Evolutionary conservation across 2,888 invertebrate species (phyloP), one percentile per base, ranked within the genome.

Genomic region (Ennomos fuscantarius): DNA sequence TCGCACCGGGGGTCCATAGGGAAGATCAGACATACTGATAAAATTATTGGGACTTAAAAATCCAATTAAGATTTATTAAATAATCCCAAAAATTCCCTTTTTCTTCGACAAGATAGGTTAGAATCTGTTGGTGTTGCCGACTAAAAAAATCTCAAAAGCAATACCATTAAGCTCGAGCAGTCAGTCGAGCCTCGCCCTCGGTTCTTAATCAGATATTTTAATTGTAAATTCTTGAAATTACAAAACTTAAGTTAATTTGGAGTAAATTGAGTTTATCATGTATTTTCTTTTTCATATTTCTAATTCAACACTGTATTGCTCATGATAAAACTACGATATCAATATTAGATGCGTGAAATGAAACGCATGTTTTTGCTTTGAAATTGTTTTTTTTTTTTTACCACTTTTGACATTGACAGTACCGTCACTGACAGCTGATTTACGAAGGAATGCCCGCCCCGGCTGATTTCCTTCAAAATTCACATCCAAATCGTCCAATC

Each of bases 1-100:
- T 78, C 95, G 93, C 65, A 96, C 94, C 70, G 97, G 96, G 74
- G 96, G 93, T 82, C 93, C 93, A 70, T 70, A 92, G 10, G 91
- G 91, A 68, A 92, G 87, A 37, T 81, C 81, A 68, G 91, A 86
- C 91, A 92, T 92, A 73, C 62, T 88, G 52, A 42, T 69, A 70
- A 60, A 64, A 49, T 61, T 41, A 52, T 55, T 65, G 65, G 70
- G 74, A 68, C 59, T 48, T 49, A 44, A 66, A 68, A 79, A 81
- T 79, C 76, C 76, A 73, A 81, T 74, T 43, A 80, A 79, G 80
- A 84, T 82, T 82, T 80, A 68, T 48, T 63, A 47, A 55, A 74
- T 82, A 82, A 77, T 71, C 76, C 75, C 62, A 65, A 68, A 65
- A 69, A 69, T 72, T 46, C 61, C 63, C 60, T 47, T 58, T 13